A percentile compares a stretch with the other conserved stretches of the same genome.
phyloP scores from a whole-genome alignment of 2,888 invertebrate species.

The Dinocampus coccinellae region DNA sequence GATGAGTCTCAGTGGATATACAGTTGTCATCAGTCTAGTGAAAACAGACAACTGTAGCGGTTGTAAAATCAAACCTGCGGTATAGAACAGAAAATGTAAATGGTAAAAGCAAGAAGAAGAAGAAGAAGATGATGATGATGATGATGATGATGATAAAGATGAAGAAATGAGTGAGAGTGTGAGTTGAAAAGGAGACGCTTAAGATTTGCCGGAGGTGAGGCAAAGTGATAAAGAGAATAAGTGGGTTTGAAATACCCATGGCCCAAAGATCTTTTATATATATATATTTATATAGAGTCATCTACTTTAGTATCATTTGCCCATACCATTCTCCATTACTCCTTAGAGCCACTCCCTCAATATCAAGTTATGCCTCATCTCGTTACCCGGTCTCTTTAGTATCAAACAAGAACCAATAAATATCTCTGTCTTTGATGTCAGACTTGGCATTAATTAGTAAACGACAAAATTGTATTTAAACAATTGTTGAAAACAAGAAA shows the following conservation, averaged over 20 bases:
- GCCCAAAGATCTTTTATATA: constrained; percentile 32
- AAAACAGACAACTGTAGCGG: constrained; percentile 38
- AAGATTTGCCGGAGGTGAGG: constrained; percentile 20
- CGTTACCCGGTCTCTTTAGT: constrained; percentile 70
- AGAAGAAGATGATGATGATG: no score
- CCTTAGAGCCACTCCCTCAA: constrained; percentile 64
- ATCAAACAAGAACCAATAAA: constrained; percentile 71
- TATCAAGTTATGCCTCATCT: constrained; percentile 64
- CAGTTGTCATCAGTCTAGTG: constrained; percentile 46
- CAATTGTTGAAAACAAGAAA: constrained; percentile 70
- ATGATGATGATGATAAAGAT: no score
- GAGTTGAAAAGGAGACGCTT: constrained; percentile 25
- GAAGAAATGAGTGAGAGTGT: no score
- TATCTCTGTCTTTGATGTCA: constrained; percentile 73
- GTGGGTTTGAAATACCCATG: constrained; percentile 4
- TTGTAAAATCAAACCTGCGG: constrained; percentile 15
- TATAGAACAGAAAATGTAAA: neutral
- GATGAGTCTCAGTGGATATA: constrained; percentile 63
- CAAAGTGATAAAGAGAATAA: constrained; percentile 36
- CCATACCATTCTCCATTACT: constrained; percentile 40
- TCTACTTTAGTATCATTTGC: constrained; percentile 39
- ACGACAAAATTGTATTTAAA: constrained; percentile 76
- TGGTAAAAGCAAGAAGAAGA: constrained; percentile 27
- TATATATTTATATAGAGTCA: constrained; percentile 54
- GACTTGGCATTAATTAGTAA: constrained; percentile 73